Percentiles rank a stretch among this genome's conserved stretches.
phyloP scores from a whole-genome alignment of 2,797 vertebrate species.

The Melanotaenia trifasciata region DNA sequence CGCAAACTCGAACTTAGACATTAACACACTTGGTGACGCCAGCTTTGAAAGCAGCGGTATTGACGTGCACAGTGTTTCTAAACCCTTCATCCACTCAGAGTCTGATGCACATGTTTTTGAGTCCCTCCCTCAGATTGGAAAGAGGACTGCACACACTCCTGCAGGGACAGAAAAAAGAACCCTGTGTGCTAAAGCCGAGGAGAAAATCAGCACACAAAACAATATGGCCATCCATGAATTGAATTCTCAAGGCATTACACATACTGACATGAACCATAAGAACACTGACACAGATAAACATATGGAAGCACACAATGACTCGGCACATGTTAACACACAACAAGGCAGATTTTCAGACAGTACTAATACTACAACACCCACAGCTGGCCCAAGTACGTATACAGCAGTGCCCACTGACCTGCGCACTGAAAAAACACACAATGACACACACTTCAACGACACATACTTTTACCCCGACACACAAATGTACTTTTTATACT shows the following conservation, averaged over 20 bases:
- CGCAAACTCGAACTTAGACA: neutral
- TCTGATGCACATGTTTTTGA: neutral
- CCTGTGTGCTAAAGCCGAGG: neutral
- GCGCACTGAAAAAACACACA: neutral
- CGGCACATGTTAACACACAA: neutral
- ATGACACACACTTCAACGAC: constrained; percentile 11
- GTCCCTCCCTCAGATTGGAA: neutral
- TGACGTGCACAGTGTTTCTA: neutral
- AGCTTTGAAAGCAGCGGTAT: neutral
- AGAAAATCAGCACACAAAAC: neutral
- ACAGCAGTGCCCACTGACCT: neutral
- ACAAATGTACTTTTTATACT: constrained; percentile 68
- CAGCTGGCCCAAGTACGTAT: neutral
- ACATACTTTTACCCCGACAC: constrained; percentile 24
- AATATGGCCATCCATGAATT: neutral
- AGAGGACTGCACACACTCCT: neutral
- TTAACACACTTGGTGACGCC: neutral
- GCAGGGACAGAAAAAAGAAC: neutral
- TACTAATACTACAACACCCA: neutral
- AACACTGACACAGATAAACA: neutral
- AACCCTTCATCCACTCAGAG: neutral
- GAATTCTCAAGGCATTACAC: neutral
- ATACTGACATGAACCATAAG: neutral
- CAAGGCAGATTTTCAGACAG: neutral
- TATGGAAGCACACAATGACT: neutral